Conservation (phyloP, 2,113 vertebrate genomes). For the Crotalus tigris region DNA sequence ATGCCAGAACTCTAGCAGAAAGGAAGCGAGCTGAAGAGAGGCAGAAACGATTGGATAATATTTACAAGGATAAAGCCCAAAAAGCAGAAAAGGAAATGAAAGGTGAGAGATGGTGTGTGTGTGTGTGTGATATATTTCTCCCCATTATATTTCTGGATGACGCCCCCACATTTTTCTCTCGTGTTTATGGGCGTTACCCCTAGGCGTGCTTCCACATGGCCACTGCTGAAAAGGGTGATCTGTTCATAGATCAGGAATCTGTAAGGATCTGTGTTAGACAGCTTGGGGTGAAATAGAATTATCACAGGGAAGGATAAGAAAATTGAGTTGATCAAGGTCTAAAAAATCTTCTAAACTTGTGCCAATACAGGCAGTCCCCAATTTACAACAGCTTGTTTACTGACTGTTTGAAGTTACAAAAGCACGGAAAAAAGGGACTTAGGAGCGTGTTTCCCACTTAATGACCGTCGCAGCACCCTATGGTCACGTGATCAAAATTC, state of each 20-base stretch:
- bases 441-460: too few species aligned
- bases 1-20: constrained; percentile 79
- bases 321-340: not conserved
- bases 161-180: not conserved
- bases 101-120: constrained; percentile 64
- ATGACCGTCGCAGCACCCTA: too few species aligned
- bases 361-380: not conserved
- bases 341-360: not conserved
- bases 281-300: not conserved
- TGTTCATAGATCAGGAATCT: not conserved
- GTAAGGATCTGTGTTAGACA: not conserved
- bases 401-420: too few species aligned
- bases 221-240: not conserved
- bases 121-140: not conserved
- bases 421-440: too few species aligned
- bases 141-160: not conserved
- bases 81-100: constrained; percentile 82
- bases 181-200: not conserved
- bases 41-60: constrained; percentile 76
- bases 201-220: not conserved
- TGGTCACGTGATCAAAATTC: too few species aligned
- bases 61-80: constrained; percentile 82
- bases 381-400: too few species aligned
- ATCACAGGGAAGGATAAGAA: not conserved
- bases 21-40: constrained; percentile 83